Evolutionary conservation across 1,140 invertebrate genomes (phyloP), one percentile per base, ranked within the genome.

Genomic region (Maniola jurtina): DNA sequence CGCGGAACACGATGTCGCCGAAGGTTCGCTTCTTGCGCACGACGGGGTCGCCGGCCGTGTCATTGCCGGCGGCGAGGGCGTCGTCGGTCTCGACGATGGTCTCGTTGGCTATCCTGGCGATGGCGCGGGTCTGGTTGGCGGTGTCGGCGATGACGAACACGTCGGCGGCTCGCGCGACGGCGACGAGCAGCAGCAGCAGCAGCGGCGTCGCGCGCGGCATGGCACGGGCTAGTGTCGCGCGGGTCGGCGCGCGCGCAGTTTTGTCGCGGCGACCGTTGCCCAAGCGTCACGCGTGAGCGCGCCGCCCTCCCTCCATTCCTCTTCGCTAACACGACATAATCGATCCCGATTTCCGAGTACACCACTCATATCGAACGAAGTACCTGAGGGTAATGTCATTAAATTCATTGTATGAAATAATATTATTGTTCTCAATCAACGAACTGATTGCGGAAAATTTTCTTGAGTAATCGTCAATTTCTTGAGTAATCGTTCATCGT

Each of bases 1-100:
- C 91, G 61, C 87, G 79, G 66, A 92, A 92, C 62, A 92, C 85
- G 54, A 92, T 83, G 36, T 92, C 91, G 25, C 91, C 89, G 66
- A 91, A 92, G 0, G 89, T 91, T 16, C 91, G 73, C 61, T 92
- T 92, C 77, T 88, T 86, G 9, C 89, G 71, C 15, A 91, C 87
- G n/a, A 90, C 66, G 0, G 84, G 78, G 38, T 82, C 85, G 61
- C 81, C 78, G 6, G 72, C 84, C 33, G 38, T 35, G 14, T 82
- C 77, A 0, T 54, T 58, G 34, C 71, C 73, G 7, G 68, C 73
- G 7, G 68, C 40, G 11, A 75, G 36, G 1, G 80, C 79, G 13
- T 71, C 74, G 54, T 81, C 67, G 33, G 66, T 65, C 45, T 75
- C 69, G 9, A 72, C 52, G 54, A 78, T 73, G 38, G 75, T 66